Evolutionary conservation across 2,113 vertebrate genomes (phyloP).

Genomic region (Cricetomys ansorgei): DNA sequence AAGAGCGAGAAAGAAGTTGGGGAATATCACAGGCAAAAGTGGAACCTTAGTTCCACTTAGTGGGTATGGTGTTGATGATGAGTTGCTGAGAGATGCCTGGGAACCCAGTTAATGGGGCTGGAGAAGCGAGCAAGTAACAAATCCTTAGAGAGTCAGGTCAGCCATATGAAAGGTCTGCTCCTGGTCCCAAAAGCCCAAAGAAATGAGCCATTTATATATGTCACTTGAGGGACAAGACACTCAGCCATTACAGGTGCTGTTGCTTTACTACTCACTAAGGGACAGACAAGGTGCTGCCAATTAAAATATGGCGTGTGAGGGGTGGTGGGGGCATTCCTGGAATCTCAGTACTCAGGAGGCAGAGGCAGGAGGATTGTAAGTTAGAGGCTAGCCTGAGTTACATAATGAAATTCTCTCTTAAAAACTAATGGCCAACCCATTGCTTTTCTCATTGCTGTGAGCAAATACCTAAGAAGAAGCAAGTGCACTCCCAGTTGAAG

Average conservation of each 20-base stretch:
- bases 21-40: neutral
- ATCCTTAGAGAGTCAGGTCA: neutral
- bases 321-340: neutral
- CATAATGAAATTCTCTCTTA: neutral
- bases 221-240: neutral
- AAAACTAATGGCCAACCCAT: neutral
- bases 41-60: too few species aligned
- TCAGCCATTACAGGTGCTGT: neutral
- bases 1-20: neutral
- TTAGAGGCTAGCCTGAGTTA: neutral
- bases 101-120: too few species aligned
- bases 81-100: fast-evolving
- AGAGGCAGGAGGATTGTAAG: neutral
- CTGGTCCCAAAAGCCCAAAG: neutral
- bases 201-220: neutral
- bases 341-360: neutral
- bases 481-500: neutral
- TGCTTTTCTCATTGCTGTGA: neutral
- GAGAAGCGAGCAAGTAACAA: neutral
- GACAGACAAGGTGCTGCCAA: neutral
- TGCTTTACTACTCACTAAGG: neutral
- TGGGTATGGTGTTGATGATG: fast-evolving
- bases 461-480: neutral
- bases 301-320: neutral
- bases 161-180: neutral